Conservation (phyloP, 2,797 vertebrate genomes). For the Tarsius wallacei region DNA sequence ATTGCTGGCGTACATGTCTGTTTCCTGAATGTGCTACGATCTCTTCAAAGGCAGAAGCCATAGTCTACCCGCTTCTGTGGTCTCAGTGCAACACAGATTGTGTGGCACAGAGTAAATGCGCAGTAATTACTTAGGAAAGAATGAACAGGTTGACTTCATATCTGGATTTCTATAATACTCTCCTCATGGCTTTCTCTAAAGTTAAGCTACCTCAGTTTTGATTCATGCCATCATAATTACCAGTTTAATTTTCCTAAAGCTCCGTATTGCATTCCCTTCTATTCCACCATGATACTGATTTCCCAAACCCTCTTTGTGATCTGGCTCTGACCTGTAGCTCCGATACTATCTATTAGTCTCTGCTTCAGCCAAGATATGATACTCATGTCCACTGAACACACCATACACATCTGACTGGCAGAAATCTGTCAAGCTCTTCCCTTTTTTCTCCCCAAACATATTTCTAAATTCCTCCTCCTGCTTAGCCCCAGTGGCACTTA, state of each 20-base stretch:
- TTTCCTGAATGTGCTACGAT: neutral
- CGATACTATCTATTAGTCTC: neutral
- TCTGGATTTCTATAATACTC: neutral
- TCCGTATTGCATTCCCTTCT: neutral
- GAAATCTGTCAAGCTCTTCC: neutral
- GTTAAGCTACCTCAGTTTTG: neutral
- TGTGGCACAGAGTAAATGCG: neutral
- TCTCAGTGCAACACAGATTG: neutral
- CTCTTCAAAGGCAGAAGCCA: conserved; percentile 11
- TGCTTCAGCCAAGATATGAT: neutral
- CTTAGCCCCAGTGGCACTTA: neutral
- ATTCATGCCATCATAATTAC: neutral
- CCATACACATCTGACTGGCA: neutral
- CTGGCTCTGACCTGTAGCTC: neutral
- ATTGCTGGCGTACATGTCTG: neutral
- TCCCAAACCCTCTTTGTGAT: neutral
- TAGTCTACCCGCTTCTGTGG: neutral
- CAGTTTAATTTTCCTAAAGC: neutral
- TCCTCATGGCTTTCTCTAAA: neutral
- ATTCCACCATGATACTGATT: neutral
- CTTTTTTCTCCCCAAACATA: neutral
- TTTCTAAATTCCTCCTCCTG: neutral
- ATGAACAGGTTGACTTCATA: neutral
- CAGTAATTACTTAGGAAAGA: neutral
- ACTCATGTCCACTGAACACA: neutral